Base-by-base conservation (phyloP, 1,140 invertebrate species). In the Drosophila persimilis region DNA sequence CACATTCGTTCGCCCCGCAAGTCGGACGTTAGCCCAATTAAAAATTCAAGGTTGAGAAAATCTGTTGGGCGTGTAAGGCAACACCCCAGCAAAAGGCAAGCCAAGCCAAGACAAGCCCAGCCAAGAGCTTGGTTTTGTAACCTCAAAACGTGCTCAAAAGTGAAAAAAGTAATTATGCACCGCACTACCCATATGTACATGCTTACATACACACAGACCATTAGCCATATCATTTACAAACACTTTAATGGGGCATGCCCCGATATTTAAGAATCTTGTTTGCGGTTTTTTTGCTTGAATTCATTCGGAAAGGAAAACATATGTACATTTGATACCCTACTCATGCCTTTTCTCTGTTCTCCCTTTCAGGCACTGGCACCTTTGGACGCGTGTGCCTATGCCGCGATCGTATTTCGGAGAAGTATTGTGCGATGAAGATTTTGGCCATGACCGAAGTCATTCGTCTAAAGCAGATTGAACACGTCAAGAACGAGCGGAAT, bases 401-500 rank as follows among this genome's bases (percentile, higher is more conserved):
- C 88, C 93, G 95, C 62, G 95, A 98, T 91, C 96, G 95, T 84
- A 92, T 94, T n/a, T 94, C 94, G 11, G 94, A 95, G 70, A 94
- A 95, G 80, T 98, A 96, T 89, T 94, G 94, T 80, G 97, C 97
- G 26, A 95, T 99, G 93, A 99, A 99, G 92, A 96, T 98, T 63
- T 93, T 99, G 63, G 95, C 96, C 31, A 97, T 99, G 92, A 94
- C 95, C 39, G 97, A 98, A 91, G 96, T 99, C 35, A 97, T 99
- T 80, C 94, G 97, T 86, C 92, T 98, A 54, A 98, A 98, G 92
- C 96, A 97, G 92, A 96, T 97, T 52, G 97, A 98, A 84, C 97
- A 99, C 91, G 97, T 98, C 17, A 97, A 97, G 92, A 98, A 98
- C 91, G 97, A 99, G 92, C 97, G 98, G 90, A 95, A 95, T 75